Conservation (phyloP, 2,797 vertebrate species). For the Amblyopsis hoosieri region DNA sequence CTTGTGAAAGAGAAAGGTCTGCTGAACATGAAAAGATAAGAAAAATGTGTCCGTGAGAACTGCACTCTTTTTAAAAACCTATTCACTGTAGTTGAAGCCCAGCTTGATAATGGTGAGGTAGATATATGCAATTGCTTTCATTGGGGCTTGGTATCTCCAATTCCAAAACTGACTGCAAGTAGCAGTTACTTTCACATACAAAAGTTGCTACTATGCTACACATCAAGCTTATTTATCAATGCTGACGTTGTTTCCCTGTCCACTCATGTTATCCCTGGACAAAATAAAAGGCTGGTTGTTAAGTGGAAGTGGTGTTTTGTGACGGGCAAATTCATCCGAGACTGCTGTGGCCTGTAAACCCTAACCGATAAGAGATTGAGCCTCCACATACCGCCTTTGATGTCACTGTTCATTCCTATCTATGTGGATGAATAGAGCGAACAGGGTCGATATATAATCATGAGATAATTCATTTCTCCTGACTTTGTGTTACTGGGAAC, state of each 20-base stretch:
- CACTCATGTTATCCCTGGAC: neutral
- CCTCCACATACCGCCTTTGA: constrained; percentile 67
- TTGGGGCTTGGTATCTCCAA: too few species aligned
- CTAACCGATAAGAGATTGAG: constrained; percentile 52
- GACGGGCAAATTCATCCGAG: constrained; percentile 20
- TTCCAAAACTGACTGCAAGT: too few species aligned
- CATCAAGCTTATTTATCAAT: constrained; percentile 12
- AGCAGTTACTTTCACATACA: too few species aligned
- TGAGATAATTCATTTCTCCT: constrained; percentile 67
- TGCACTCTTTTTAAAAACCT: too few species aligned
- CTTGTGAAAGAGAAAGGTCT: too few species aligned
- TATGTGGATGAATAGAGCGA: constrained; percentile 50
- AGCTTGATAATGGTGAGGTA: too few species aligned
- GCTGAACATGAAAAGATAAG: too few species aligned
- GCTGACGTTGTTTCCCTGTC: constrained; percentile 1
- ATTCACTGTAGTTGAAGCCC: too few species aligned
- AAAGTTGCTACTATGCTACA: too few species aligned
- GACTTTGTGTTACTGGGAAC: constrained; percentile 79
- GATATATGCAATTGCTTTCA: too few species aligned
- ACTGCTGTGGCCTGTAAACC: constrained; percentile 36
- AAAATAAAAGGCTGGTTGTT: constrained; percentile 25
- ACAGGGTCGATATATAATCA: constrained; percentile 56
- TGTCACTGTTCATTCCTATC: constrained; percentile 43
- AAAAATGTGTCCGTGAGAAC: too few species aligned
- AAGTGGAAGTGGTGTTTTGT: constrained; percentile 43